Evolutionary conservation across 2,113 vertebrate species (phyloP).

Genomic region (Nycticryphes semicollaris): DNA sequence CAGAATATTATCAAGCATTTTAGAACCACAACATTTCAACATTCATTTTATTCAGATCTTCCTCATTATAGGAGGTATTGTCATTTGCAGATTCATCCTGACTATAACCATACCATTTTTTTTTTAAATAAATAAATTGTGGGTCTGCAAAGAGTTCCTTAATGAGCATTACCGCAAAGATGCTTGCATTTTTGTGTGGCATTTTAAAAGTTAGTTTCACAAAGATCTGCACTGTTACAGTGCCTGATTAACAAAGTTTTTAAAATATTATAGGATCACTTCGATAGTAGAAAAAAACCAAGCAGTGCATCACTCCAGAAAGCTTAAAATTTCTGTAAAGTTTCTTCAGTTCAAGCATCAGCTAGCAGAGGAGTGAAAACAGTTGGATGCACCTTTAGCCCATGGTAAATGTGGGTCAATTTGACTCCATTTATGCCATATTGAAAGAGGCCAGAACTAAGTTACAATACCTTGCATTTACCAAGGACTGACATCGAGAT

Average conservation of each 20-base stretch:
- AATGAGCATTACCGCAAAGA: neutral
- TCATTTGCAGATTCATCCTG: neutral
- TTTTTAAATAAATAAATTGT: neutral
- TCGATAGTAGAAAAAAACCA: neutral
- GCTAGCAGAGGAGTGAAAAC: neutral
- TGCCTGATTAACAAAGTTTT: neutral
- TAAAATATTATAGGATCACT: neutral
- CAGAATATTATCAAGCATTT: neutral
- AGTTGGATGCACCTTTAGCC: neutral
- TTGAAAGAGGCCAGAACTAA: neutral
- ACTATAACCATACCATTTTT: neutral
- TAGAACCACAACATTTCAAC: neutral
- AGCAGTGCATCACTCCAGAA: neutral
- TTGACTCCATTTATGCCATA: neutral
- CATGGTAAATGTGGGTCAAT: neutral
- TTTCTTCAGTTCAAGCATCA: neutral
- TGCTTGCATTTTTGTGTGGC: neutral
- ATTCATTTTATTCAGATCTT: neutral
- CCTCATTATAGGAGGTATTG: neutral
- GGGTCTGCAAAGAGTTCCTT: neutral
- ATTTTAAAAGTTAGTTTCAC: neutral
- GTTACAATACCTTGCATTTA: neutral
- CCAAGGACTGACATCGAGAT: neutral
- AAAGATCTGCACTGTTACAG: neutral
- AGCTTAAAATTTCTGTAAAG: neutral